phyloP scores from a whole-genome alignment of 2,797 vertebrate species.

The Acestrorhynchus altus region DNA sequence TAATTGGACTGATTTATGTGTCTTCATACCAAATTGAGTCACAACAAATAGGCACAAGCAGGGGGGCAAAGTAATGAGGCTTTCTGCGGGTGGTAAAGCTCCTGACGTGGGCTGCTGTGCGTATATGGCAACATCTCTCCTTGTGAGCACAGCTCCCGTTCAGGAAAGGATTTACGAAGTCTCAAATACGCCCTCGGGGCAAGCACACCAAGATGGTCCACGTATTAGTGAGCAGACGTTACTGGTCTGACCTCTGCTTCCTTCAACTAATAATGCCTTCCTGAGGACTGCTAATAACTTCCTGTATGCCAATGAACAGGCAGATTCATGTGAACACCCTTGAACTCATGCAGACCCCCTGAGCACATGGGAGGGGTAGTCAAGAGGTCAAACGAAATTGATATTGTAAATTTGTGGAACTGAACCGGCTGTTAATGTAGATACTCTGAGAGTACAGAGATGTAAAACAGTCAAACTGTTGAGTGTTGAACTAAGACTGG shows the following conservation, averaged over 20 bases:
- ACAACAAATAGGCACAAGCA: slow-evolving; percentile 60
- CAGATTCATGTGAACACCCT: background rate
- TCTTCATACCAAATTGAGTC: slow-evolving; percentile 44
- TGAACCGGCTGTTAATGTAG: background rate
- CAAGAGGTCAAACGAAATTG: background rate
- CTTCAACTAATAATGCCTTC: slow-evolving; percentile 35
- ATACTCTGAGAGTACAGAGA: background rate
- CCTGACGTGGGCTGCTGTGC: slow-evolving; percentile 54
- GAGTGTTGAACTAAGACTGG: background rate
- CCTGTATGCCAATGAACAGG: slow-evolving; percentile 26
- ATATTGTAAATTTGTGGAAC: background rate
- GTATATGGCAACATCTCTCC: slow-evolving; percentile 35
- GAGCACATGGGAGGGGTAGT: slow-evolving; percentile 7
- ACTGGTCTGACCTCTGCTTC: slow-evolving; percentile 35
- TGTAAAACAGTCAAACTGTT: background rate
- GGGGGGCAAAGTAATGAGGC: slow-evolving; percentile 48
- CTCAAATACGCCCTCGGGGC: slow-evolving; percentile 53
- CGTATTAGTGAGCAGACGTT: slow-evolving; percentile 22
- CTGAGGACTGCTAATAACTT: slow-evolving; percentile 27
- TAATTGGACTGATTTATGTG: slow-evolving; percentile 62
- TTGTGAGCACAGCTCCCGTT: slow-evolving; percentile 53
- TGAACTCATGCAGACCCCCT: background rate
- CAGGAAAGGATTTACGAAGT: slow-evolving; percentile 57
- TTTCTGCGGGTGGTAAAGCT: slow-evolving; percentile 57
- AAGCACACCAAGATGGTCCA: slow-evolving; percentile 34